Evolutionary conservation across 2,888 invertebrate species (phyloP).

Genomic region (Apotomis capreana): DNA sequence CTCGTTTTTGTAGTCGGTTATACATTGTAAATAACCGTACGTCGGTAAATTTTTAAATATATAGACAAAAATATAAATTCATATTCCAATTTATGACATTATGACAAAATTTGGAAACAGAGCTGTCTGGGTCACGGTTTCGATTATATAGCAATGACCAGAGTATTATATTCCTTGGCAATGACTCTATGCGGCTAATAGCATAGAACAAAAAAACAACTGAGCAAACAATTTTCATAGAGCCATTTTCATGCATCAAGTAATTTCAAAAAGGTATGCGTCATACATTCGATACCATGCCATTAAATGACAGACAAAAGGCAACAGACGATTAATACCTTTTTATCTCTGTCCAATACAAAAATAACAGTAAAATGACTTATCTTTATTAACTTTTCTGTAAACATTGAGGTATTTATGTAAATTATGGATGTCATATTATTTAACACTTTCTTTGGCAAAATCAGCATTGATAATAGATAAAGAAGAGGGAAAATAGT

Average conservation of each 20-base stretch:
- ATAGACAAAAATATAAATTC: too few relatives aligned
- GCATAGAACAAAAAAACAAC: slow-evolving; percentile 11
- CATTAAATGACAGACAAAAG: background rate
- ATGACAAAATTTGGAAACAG: too few relatives aligned
- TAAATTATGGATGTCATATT: background rate
- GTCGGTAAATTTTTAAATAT: too few relatives aligned
- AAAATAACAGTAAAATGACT: background rate
- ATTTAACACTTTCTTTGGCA: background rate
- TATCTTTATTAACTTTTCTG: background rate
- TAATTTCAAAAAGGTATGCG: slow-evolving; percentile 12
- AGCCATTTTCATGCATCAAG: slow-evolving; percentile 24
- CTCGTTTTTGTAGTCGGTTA: too few relatives aligned
- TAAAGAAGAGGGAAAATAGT: background rate
- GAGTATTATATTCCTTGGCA: too few relatives aligned
- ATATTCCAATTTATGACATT: too few relatives aligned
- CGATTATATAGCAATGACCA: too few relatives aligned
- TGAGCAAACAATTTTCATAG: slow-evolving; percentile 14
- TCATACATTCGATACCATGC: slow-evolving; percentile 2
- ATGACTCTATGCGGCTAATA: background rate
- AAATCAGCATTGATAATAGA: background rate
- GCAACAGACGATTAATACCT: background rate
- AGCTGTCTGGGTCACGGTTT: too few relatives aligned
- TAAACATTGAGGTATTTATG: too few relatives aligned
- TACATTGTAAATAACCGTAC: too few relatives aligned
- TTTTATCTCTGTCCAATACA: background rate